Evolutionary conservation across 2,113 vertebrate species (phyloP).

Genomic region (Lathamus discolor): DNA sequence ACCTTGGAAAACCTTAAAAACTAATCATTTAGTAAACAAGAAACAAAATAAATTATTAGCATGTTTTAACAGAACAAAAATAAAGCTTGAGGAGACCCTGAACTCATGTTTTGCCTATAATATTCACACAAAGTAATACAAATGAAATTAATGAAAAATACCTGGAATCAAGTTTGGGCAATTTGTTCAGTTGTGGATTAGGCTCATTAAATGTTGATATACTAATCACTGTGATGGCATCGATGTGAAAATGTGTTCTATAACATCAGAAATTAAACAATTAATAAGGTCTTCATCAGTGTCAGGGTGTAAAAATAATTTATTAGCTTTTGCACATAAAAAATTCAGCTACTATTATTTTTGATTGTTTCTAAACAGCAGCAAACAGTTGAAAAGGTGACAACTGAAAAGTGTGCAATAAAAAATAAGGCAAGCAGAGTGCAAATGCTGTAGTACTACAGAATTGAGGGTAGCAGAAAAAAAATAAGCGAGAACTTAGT

Average conservation of each 20-base stretch:
- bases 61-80: not conserved
- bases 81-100: not conserved
- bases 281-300: not conserved
- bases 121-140: not conserved
- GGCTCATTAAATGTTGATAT: not conserved
- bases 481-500: not conserved
- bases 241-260: not conserved
- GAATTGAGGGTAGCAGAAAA: not conserved
- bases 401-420: constrained; percentile 1
- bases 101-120: not conserved
- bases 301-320: constrained; percentile 50
- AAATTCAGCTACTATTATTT: constrained; percentile 17
- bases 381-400: constrained; percentile 44
- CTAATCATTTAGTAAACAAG: not conserved
- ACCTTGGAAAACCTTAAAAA: not conserved
- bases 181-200: not conserved
- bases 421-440: constrained; percentile 27
- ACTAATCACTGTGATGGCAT: not conserved
- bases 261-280: not conserved
- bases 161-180: not conserved
- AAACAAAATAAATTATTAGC: not conserved
- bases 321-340: constrained; percentile 52
- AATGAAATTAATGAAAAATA: not conserved
- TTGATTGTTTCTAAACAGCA: constrained; percentile 35
- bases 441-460: not conserved